Conservation (phyloP, 2,113 vertebrate genomes). For the Tricholaema leucomelas region DNA sequence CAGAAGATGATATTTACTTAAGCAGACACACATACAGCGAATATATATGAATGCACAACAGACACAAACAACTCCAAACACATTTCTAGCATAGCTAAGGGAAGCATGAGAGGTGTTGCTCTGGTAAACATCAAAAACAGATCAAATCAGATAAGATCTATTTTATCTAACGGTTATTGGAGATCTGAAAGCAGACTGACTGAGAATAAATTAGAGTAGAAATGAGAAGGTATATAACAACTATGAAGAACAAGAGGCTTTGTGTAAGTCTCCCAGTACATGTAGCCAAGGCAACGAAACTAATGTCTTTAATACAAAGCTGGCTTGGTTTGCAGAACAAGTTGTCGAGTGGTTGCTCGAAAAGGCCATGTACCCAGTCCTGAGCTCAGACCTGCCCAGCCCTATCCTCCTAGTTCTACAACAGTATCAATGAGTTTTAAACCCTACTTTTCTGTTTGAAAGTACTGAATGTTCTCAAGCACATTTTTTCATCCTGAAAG, state of each 20-base stretch:
- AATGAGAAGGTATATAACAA: constrained; percentile 2
- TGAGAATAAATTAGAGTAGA: constrained; percentile 14
- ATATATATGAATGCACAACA: not conserved
- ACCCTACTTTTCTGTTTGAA: not conserved
- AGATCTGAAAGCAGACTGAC: constrained; percentile 19
- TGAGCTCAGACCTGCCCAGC: not conserved
- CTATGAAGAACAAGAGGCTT: not conserved
- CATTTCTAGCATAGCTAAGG: not conserved
- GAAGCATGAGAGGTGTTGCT: not conserved
- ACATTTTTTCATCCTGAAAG: not conserved
- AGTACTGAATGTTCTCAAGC: not conserved
- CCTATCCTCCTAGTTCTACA: not conserved
- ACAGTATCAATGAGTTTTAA: not conserved
- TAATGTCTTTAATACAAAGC: not conserved
- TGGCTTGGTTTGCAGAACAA: not conserved
- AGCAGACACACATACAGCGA: not conserved
- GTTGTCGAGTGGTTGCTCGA: not conserved
- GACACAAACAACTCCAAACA: constrained; percentile 26
- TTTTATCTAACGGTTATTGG: not conserved
- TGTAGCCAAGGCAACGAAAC: constrained; percentile 41
- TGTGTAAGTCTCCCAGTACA: not conserved
- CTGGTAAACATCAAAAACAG: not conserved
- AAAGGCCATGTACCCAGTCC: not conserved
- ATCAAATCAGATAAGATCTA: not conserved
- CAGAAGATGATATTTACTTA: not conserved